Evolutionary conservation across 2,888 invertebrate genomes (phyloP).

Genomic region (Lampropteryx suffumata): DNA sequence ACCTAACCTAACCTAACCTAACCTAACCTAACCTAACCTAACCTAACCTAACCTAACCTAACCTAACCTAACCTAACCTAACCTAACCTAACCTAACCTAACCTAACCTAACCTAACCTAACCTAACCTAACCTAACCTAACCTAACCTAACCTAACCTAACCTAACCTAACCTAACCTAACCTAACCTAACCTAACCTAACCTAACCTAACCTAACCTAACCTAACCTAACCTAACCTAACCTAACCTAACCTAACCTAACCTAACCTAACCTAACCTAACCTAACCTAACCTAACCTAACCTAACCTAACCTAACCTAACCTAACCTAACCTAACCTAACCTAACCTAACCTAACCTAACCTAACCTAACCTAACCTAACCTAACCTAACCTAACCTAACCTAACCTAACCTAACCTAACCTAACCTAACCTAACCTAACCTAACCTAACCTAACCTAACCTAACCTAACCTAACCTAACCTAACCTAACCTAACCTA

Average conservation of each 20-base stretch:
- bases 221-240: constrained; percentile 12
- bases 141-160: constrained; percentile 15
- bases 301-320: constrained; percentile 28
- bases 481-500: too few relatives aligned
- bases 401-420: constrained; percentile 1
- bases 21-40: constrained; percentile 28
- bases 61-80: constrained; percentile 10
- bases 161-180: constrained; percentile 25
- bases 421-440: constrained; percentile 10
- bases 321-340: constrained; percentile 9
- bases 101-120: constrained; percentile 35
- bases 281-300: constrained; percentile 29
- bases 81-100: constrained; percentile 25
- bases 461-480: constrained; percentile 9
- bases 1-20: constrained; percentile 29
- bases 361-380: constrained; percentile 26
- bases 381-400: constrained; percentile 33
- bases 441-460: constrained; percentile 25
- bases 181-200: constrained; percentile 4
- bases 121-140: neutral
- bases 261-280: constrained; percentile 20
- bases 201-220: constrained; percentile 1
- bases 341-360: constrained; percentile 11
- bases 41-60: constrained; percentile 7
- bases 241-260: constrained; percentile 19